phyloP scores from a whole-genome alignment of 2,113 vertebrate species.

The Panurus biarmicus region DNA sequence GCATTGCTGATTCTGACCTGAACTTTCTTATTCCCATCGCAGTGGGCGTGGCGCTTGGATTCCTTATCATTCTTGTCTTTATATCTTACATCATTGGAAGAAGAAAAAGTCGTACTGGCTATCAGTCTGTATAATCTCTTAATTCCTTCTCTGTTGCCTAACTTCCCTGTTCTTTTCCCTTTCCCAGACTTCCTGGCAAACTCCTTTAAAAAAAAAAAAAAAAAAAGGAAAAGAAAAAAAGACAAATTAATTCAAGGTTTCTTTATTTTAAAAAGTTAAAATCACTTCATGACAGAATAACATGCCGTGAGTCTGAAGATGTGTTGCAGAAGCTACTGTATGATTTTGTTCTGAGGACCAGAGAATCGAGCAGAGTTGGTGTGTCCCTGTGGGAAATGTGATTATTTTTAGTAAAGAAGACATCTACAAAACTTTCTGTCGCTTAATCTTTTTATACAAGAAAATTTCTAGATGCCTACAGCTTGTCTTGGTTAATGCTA shows the following conservation, averaged over 20 bases:
- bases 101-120: conserved; percentile 91
- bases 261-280: neutral
- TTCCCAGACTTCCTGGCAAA: neutral
- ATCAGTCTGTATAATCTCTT: conserved; percentile 85
- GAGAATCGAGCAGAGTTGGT: neutral
- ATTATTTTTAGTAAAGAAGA: neutral
- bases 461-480: neutral
- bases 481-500: neutral
- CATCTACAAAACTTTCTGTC: neutral
- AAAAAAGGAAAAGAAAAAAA: neutral
- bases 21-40: conserved; percentile 95
- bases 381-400: neutral
- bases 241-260: neutral
- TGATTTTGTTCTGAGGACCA: neutral
- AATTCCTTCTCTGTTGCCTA: neutral
- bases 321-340: neutral
- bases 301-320: neutral
- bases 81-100: conserved; percentile 93
- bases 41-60: conserved; percentile 88
- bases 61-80: conserved; percentile 95
- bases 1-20: conserved; percentile 94
- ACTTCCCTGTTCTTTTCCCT: neutral
- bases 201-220: too few species aligned
- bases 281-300: neutral
- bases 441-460: neutral